Conservation (phyloP, 2,113 vertebrate genomes). For the Sceloporus tristichus region DNA sequence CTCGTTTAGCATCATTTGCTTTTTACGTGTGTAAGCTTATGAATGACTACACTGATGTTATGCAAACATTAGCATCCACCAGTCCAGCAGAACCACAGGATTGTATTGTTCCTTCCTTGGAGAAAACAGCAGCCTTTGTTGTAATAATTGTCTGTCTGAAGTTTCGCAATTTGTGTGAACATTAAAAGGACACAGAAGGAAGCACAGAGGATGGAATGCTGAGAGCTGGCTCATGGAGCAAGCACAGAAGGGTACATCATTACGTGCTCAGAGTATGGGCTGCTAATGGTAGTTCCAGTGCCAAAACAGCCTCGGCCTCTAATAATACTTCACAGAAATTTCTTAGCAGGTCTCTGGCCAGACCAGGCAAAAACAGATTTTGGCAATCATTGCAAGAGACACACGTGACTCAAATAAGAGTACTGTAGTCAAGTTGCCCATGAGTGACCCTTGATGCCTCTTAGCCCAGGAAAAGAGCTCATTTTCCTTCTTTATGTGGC, state of each 20-base stretch:
- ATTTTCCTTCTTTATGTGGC: background rate
- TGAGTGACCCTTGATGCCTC: background rate
- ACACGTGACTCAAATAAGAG: background rate
- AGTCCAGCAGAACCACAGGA: background rate
- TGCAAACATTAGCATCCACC: background rate
- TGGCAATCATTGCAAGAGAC: background rate
- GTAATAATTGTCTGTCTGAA: background rate
- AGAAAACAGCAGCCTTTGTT: background rate
- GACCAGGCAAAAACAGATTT: background rate
- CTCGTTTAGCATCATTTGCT: background rate
- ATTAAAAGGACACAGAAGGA: background rate
- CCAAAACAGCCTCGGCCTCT: background rate
- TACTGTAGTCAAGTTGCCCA: background rate
- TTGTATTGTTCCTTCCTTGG: background rate
- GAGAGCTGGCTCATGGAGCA: too few relatives aligned
- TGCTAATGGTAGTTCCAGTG: too few relatives aligned
- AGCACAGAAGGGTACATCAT: too few relatives aligned
- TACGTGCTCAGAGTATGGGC: too few relatives aligned
- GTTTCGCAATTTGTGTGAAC: background rate
- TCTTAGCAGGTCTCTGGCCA: background rate
- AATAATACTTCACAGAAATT: background rate
- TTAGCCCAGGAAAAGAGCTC: background rate
- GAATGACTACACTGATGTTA: background rate
- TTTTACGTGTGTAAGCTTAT: background rate
- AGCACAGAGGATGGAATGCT: background rate